Evolutionary conservation across 2,113 vertebrate genomes (phyloP), one percentile per base, ranked within the genome.

Genomic region (Psittacula cyanocephala): DNA sequence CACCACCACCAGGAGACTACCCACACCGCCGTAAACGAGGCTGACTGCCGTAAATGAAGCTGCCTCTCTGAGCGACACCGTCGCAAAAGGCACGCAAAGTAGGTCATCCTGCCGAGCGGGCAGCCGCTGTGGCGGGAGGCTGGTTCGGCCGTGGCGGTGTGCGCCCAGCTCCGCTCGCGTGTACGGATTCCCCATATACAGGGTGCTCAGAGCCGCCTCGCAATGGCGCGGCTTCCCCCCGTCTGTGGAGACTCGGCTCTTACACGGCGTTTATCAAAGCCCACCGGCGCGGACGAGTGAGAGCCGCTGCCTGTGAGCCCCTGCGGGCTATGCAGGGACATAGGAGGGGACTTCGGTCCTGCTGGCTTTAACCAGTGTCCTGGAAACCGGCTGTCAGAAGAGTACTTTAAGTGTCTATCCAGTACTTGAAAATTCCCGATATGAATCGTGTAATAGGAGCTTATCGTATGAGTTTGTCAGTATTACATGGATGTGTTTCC

Each of bases 401-500:
- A 41, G 18, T 16, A 2, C 47, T n/a, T 52, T 9, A 13, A 3
- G 29, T 11, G 1, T 15, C 64, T 77, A 59, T 25, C 29, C 50
- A 59, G 33, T 2, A 11, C 29, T 59, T 75, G 55, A n/a, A 9
- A 24, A 35, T 12, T 14, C 9, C 15, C 27, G 12, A 0, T 4
- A 1, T 17, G 13, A 47, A 28, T 6, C 3, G 24, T 7, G 83
- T 20, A 15, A 11, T 4, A 5, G 0, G 16, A 27, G 41, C 12
- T 15, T 6, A 27, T 12, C 18, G 3, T 17, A 15, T 20, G 50
- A 35, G 39, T 5, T 16, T 2, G 49, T 44, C 24, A 35, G 9
- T 7, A 0, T 1, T 4, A 12, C 27, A 4, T 1, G 19, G 19
- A 0, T 11, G 0, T 2, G 13, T 13, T 49, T 33, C 23, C 28